phyloP scores from a whole-genome alignment of 2,113 vertebrate species.

The Anas platyrhynchos region DNA sequence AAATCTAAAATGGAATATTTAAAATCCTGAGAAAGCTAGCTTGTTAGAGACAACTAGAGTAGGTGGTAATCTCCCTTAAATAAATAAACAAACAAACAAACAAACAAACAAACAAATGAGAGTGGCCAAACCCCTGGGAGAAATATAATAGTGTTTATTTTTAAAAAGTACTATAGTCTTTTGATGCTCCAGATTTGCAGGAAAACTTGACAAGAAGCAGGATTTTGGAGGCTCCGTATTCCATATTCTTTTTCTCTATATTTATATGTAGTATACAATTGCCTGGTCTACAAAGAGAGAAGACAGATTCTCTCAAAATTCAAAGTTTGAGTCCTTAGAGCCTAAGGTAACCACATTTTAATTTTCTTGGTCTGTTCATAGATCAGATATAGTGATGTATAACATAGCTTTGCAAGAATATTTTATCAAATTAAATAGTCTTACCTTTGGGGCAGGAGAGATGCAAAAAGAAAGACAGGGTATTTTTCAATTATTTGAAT shows the following conservation, averaged over 20 bases:
- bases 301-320: background rate
- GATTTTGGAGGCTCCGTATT: fast-evolving
- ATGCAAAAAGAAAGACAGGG: fast-evolving
- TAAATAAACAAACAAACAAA: background rate
- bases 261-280: background rate
- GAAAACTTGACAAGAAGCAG: background rate
- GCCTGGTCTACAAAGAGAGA: background rate
- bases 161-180: background rate
- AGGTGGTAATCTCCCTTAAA: background rate
- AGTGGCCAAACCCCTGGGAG: background rate
- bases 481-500: background rate
- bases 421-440: background rate
- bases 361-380: background rate
- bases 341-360: background rate
- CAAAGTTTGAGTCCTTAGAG: background rate
- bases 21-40: background rate
- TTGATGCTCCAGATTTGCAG: background rate
- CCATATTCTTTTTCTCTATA: background rate
- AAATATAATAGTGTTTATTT: background rate
- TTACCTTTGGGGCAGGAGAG: background rate
- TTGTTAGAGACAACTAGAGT: background rate
- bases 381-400: background rate
- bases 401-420: background rate
- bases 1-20: background rate
- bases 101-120: background rate